Evolutionary conservation across 2,797 vertebrate species (phyloP).

Genomic region (Labroides dimidiatus): DNA sequence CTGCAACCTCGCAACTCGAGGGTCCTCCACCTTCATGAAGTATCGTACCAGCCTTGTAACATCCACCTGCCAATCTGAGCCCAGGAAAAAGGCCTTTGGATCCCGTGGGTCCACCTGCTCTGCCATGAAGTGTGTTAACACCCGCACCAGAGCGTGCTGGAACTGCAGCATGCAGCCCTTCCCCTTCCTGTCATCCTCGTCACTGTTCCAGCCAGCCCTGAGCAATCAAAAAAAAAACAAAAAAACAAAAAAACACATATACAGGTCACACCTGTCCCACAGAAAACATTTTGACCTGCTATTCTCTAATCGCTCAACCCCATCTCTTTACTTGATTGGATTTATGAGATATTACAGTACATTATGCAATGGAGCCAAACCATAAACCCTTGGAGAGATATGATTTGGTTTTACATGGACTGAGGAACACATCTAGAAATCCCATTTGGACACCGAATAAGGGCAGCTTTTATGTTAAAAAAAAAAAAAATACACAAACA

Average conservation of each 20-base stretch:
- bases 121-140: slow-evolving; percentile 91
- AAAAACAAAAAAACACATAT: slow-evolving; percentile 37
- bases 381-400: slow-evolving; percentile 52
- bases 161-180: slow-evolving; percentile 92
- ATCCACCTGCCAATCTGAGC: slow-evolving; percentile 95
- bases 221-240: slow-evolving; percentile 36
- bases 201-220: slow-evolving; percentile 89
- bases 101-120: slow-evolving; percentile 84
- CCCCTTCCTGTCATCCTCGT: slow-evolving; percentile 88
- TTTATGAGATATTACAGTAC: slow-evolving; percentile 55
- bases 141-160: slow-evolving; percentile 90
- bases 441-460: slow-evolving; percentile 18
- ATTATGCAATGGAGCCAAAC: slow-evolving; percentile 63
- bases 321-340: slow-evolving; percentile 70
- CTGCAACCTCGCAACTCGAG: slow-evolving; percentile 87
- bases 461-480: slow-evolving; percentile 2
- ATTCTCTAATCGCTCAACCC: slow-evolving; percentile 52
- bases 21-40: slow-evolving; percentile 94
- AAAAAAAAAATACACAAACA: too few relatives aligned
- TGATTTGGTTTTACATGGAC: slow-evolving; percentile 40
- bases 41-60: slow-evolving; percentile 90
- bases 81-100: slow-evolving; percentile 86
- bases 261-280: slow-evolving; percentile 54
- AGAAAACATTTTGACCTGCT: slow-evolving; percentile 48
- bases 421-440: slow-evolving; percentile 31